Base-by-base conservation (phyloP, 2,113 vertebrate species). In the Odontesthes bonariensis region DNA sequence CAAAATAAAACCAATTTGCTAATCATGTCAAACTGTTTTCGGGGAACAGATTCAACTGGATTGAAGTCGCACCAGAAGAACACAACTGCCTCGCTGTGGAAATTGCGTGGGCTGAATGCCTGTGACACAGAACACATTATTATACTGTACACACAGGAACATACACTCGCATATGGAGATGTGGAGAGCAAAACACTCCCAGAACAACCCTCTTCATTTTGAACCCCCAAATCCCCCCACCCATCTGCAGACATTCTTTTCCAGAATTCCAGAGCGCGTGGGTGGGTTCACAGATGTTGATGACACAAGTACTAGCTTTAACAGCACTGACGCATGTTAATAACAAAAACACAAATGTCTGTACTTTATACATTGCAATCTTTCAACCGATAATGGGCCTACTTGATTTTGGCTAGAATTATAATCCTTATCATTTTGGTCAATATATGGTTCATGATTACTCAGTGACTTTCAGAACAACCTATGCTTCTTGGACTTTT, bases 231-330 rank as follows among this genome's bases (percentile, higher is more conserved):
- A 27, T 3, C 27, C 27, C 27, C 27, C 27, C 27, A 27, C 53
- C 82, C 84, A 13, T 86, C 84, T 83, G 73, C 75, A 72, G 64
- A 85, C 83, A 92, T 91, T 91, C 84, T 76, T 89, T 86, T 83
- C 75, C 79, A 78, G 86, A 87, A 91, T 91, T 86, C 89, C 88
- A 69, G 31, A 20, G 64, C 31, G 69, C 22, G 86, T 84, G 70
- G 86, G 89, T 72, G 84, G 84, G 74, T 69, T 85, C 76, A 71
- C 69, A 84, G 77, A 77, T 84, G 79, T 12, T 63, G 33, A 14
- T 33, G 66, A 88, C 77, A 79, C 42, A 31, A 80, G 61, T 35
- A 59, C 84, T 70, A 78, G 60, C 79, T 79, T 81, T 72, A 76
- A 76, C 84, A 73, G 59, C 16, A 31, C 20, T 32, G 55, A 73